Evolutionary conservation across 2,797 vertebrate genomes (phyloP).

Genomic region (Eulemur albifrons): DNA sequence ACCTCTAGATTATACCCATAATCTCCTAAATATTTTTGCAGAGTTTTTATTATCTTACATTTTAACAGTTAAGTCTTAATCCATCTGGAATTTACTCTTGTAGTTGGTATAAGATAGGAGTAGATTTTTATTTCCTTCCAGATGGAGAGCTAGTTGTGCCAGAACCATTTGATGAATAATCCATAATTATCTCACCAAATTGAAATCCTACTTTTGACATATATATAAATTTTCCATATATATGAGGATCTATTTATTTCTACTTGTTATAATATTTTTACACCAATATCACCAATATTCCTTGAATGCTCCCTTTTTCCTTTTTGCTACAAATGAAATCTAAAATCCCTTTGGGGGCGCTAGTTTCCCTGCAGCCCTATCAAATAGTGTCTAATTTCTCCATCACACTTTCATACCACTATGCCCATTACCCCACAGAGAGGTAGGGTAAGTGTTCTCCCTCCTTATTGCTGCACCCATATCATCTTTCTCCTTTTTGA

Average conservation of each 20-base stretch:
- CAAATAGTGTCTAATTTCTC: neutral
- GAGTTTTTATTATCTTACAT: neutral
- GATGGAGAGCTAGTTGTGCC: neutral
- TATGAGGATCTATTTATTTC: neutral
- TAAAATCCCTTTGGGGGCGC: neutral
- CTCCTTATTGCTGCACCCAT: neutral
- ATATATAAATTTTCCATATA: neutral
- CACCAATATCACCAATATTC: neutral
- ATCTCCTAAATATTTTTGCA: neutral
- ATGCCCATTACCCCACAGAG: neutral
- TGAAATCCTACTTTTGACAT: neutral
- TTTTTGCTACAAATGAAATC: neutral
- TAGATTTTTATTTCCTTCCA: constrained; percentile 6
- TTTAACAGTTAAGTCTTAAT: neutral
- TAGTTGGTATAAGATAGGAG: neutral
- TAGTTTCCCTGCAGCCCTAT: neutral
- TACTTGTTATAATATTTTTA: neutral
- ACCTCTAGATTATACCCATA: neutral
- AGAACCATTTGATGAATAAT: neutral
- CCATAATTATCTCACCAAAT: neutral
- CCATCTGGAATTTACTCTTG: neutral
- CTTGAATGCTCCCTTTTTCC: neutral
- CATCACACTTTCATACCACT: neutral
- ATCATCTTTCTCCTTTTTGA: neutral
- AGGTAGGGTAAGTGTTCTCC: neutral